These are phyloP conservation scores for Drosophila meridiana DNA, from an alignment of 2,888 invertebrate genomes.

Conservation along the genomic window DNA sequence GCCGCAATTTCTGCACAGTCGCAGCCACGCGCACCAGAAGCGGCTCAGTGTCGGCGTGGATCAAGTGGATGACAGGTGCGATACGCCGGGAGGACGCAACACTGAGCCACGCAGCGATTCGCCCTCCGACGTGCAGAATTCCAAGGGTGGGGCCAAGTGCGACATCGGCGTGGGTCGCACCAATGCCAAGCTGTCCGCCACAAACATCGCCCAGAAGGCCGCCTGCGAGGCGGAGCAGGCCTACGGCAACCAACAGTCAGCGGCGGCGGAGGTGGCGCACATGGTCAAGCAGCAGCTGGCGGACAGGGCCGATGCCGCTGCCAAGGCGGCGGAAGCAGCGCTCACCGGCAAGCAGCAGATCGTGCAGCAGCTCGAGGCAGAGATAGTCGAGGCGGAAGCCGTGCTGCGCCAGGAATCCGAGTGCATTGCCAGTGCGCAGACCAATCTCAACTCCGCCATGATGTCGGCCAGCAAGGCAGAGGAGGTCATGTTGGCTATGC, in stretches of 20 bases:
- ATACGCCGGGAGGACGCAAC: not conserved
- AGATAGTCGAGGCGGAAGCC: slow-evolving; percentile 88
- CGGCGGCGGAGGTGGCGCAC: slow-evolving; percentile 90
- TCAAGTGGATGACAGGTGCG: slow-evolving; percentile 10
- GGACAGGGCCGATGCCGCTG: slow-evolving; percentile 89
- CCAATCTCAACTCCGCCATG: slow-evolving; percentile 87
- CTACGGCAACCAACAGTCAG: slow-evolving; percentile 87
- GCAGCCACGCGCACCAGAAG: not conserved
- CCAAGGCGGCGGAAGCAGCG: slow-evolving; percentile 90
- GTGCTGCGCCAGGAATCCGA: slow-evolving; percentile 87
- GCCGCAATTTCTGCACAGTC: not conserved
- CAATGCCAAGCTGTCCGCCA: slow-evolving; percentile 85
- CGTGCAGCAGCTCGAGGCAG: slow-evolving; percentile 89
- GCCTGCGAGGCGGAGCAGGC: slow-evolving; percentile 87
- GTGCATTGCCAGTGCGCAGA: slow-evolving; percentile 87
- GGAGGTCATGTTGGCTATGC: slow-evolving; percentile 85
- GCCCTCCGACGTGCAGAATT: not conserved
- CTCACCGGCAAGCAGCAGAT: slow-evolving; percentile 89
- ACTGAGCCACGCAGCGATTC: not conserved
- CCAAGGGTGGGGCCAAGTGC: not conserved
- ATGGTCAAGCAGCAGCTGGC: slow-evolving; percentile 90
- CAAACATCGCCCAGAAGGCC: slow-evolving; percentile 90
- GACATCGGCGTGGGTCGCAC: not conserved
- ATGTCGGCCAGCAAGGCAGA: slow-evolving; percentile 88
- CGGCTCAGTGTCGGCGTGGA: not conserved